Evolutionary conservation across 2,113 vertebrate species (phyloP), one percentile per base, ranked within the genome.

Genomic region (Notarius quadriscutis): DNA sequence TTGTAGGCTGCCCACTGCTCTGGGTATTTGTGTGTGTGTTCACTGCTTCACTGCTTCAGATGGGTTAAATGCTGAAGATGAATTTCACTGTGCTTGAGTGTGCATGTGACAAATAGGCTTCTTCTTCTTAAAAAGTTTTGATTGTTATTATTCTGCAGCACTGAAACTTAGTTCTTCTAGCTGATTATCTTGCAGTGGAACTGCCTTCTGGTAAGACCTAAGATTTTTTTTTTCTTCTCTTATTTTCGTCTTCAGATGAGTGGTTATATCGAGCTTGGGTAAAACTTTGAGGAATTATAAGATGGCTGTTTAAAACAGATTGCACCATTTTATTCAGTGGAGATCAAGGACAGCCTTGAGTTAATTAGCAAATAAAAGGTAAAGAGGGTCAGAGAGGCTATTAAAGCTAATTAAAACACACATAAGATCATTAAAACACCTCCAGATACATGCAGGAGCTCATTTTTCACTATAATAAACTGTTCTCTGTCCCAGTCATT

Each of bases 321-420:
- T 89, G 89, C 87, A 79, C 15, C 41, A 84, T 92, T 94, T 93
- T 90, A 92, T 94, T 93, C 90, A 89, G 82, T 75, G 48, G 17
- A 89, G 90, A 94, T 91, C 88, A 92, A 91, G 89, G 92, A 86
- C 81, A 48, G 63, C 88, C 79, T 91, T 79, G 69, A 91, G 86
- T 92, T 94, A 91, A 93, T 95, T 92, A 93, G 75, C 85, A 91
- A 89, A 92, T 92, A 92, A 92, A 93, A 88, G 89, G 90, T 88
- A 84, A 87, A 82, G 83, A 77, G 58, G 48, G 83, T 86, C 53
- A 10, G 72, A 86, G 87, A 65, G 88, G 88, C 90, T 88, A 74
- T 86, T 87, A 8, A 62, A 81, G 81, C 74, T 89, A 90, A 94
- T 89, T 86, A 92, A 91, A 84, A 90, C 85, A 58, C 89, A 87